Conservation (phyloP, 2,797 vertebrate genomes). For the Pantherophis alleghaniensis region DNA sequence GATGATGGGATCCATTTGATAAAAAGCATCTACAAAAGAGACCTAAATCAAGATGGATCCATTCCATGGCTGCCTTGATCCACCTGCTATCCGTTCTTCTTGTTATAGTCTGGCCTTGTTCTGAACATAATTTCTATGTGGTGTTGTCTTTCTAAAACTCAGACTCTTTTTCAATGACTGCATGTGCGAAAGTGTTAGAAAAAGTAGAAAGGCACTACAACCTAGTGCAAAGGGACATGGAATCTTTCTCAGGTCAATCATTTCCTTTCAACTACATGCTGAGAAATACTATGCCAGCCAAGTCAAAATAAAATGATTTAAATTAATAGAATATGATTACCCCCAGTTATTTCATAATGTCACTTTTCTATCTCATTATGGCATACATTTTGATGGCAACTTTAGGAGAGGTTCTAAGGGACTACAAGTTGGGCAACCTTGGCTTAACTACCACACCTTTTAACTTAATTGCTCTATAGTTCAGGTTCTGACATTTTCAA, state of each 20-base stretch:
- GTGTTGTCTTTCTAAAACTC: background rate
- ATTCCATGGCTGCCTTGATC: background rate
- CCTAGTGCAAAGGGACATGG: background rate
- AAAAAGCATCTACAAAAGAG: no score
- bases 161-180: background rate
- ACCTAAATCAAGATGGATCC: background rate
- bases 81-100: background rate
- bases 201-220: background rate
- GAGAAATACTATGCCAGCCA: background rate
- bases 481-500: background rate
- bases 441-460: background rate
- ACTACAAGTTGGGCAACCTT: background rate
- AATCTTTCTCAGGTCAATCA: background rate
- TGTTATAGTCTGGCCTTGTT: background rate
- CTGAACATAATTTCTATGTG: background rate
- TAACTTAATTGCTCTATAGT: background rate
- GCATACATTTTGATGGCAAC: background rate
- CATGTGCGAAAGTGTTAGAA: background rate
- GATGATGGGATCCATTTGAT: background rate
- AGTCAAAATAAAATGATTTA: background rate
- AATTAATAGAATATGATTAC: background rate
- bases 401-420: background rate
- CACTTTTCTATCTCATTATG: background rate
- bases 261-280: background rate
- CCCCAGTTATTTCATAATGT: background rate